Evolutionary conservation across 2,888 invertebrate species (phyloP).

Genomic region (Tetranychus truncatus): DNA sequence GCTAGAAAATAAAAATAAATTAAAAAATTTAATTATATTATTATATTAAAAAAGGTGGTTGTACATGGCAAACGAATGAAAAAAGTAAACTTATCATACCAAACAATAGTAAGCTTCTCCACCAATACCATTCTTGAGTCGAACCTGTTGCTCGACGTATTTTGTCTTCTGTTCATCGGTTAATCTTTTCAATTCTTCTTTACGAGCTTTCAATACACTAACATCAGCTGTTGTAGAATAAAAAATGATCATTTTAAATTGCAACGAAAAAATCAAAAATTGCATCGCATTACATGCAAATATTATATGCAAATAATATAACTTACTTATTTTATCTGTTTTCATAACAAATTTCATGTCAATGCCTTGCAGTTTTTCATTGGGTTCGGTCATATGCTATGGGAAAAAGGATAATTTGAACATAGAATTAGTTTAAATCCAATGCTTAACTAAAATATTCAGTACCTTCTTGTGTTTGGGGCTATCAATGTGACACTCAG

Average conservation of each 20-base stretch:
- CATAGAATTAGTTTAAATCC: neutral
- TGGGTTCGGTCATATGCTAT: neutral
- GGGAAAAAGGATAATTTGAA: neutral
- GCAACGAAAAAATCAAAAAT: too few relatives aligned
- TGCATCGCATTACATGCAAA: too few relatives aligned
- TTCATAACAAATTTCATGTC: neutral
- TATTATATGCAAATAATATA: too few relatives aligned
- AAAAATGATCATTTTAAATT: neutral
- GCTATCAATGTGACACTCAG: neutral
- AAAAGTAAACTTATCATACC: constrained; percentile 33
- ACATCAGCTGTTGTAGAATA: neutral
- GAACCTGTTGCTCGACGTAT: constrained; percentile 1
- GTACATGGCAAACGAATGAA: neutral
- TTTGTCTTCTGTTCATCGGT: constrained; percentile 9
- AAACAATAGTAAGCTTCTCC: constrained; percentile 26
- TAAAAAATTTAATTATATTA: neutral
- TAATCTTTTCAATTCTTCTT: neutral
- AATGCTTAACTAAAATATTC: neutral
- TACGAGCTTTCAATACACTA: constrained; percentile 12
- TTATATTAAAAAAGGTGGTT: neutral
- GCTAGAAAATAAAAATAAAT: neutral
- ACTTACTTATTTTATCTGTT: neutral
- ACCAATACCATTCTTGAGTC: constrained; percentile 12
- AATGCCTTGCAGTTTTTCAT: neutral
- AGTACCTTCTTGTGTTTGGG: neutral